Percentiles rank a stretch among this genome's conserved stretches.
Conservation (phyloP, 2,113 vertebrate species). For the Athene cunicularia region DNA sequence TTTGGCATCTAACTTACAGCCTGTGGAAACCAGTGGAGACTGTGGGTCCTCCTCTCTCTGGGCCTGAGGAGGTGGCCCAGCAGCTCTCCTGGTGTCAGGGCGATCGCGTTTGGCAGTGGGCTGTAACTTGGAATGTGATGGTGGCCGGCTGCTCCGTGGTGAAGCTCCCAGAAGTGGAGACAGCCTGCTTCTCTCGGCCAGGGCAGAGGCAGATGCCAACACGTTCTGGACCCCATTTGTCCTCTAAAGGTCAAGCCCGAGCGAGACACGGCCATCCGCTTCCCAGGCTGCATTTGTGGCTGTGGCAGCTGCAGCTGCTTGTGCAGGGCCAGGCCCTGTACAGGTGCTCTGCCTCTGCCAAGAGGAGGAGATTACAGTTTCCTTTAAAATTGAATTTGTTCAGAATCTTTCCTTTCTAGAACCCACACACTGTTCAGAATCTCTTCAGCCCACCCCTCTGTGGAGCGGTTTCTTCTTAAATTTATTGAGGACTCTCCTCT, state of each 20-base stretch:
- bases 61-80: background rate
- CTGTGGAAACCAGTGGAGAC: background rate
- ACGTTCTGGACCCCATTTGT: background rate
- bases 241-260: background rate
- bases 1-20: background rate
- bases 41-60: too few species aligned
- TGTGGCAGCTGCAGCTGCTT: background rate
- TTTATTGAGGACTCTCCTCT: background rate
- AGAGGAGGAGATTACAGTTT: background rate
- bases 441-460: too few species aligned
- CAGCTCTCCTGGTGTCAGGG: too few species aligned
- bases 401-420: background rate
- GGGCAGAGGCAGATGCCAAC: background rate
- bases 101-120: rapidly evolving
- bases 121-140: rapidly evolving
- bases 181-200: background rate
- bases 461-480: background rate
- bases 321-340: background rate
- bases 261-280: background rate
- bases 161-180: background rate
- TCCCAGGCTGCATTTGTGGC: background rate
- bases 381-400: background rate
- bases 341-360: background rate
- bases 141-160: background rate
- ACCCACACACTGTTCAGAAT: background rate